Conservation (phyloP, 2,113 vertebrate species). For the Larimichthys polyactis region DNA sequence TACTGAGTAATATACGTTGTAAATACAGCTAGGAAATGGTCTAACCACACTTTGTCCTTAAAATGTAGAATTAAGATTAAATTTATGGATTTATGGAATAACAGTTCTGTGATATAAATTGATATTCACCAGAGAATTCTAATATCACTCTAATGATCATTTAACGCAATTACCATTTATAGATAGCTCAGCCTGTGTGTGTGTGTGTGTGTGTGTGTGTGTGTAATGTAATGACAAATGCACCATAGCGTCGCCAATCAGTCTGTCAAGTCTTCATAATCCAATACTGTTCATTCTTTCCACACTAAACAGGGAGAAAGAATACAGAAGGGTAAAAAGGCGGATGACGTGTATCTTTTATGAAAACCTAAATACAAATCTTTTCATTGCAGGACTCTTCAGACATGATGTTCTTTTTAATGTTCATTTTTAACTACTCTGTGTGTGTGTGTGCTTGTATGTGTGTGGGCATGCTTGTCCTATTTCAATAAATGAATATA, state of each 20-base stretch:
- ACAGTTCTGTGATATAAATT: neutral
- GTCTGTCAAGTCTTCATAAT: constrained; percentile 33
- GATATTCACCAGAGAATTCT: neutral
- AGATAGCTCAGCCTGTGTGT: neutral
- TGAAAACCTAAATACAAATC: neutral
- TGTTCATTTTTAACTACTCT: constrained; percentile 26
- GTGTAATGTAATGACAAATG: constrained; percentile 1
- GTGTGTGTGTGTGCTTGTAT: neutral
- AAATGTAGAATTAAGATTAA: neutral
- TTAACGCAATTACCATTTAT: neutral
- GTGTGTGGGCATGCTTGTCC: constrained; percentile 14
- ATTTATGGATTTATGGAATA: neutral
- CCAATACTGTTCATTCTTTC: neutral
- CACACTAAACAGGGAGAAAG: neutral
- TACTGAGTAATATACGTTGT: neutral
- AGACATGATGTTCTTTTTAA: constrained; percentile 29
- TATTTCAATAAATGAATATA: constrained; percentile 10
- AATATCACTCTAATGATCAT: neutral
- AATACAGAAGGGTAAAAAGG: neutral
- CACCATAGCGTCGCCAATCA: constrained; percentile 29
- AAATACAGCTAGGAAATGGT: neutral
- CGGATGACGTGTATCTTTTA: neutral
- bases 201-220: neutral
- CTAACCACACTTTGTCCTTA: neutral
- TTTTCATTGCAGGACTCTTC: constrained; percentile 8